Evolutionary conservation across 2,797 vertebrate species (phyloP), one percentile per base, ranked within the genome.

Genomic region (Ctenosaura bakeri): DNA sequence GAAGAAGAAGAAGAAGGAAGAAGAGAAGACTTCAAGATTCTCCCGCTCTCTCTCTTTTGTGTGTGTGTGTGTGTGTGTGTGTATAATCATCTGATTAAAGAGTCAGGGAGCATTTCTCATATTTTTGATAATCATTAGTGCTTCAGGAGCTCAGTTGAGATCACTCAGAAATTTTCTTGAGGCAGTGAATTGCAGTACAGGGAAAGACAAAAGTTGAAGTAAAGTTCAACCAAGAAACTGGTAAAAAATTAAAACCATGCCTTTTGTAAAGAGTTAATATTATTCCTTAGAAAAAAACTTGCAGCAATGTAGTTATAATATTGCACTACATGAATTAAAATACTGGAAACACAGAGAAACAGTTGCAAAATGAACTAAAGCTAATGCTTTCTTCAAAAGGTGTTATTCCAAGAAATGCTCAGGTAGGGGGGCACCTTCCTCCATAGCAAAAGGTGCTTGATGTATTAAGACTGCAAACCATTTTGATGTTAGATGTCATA

Each of bases 151-250:
- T 24, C 6, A 76, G 83, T 20, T 86, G 81, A 88, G 1, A 88
- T 69, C 35, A 71, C 14, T 42, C 82, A 62, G 2, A 62, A n/a
- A 46, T 88, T 91, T 93, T 88, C 81, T 88, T 13, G 4, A 85
- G 78, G 50, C 85, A 59, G 56, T 80, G 91, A 91, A 86, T 79
- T 90, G 79, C 82, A 85, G 83, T 66, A 93, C 76, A 87, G 16
- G 54, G 9, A 6, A 86, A 80, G 20, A 83, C 52, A 20, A 54
- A 90, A 74, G 50, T 74, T 35, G 52, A 56, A 56, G 78, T 52
- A 54, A 29, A 52, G 9, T 56, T 26, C 79, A 81, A 56, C 52
- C 79, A 81, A 4, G 79, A 35, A 46, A 38, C 10, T 20, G n/a
- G 35, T 35, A 1, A 14, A 14, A 74, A 38, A 18, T 6, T 74